phyloP scores from a whole-genome alignment of 2,888 invertebrate species.

The Panzeria rudis region DNA sequence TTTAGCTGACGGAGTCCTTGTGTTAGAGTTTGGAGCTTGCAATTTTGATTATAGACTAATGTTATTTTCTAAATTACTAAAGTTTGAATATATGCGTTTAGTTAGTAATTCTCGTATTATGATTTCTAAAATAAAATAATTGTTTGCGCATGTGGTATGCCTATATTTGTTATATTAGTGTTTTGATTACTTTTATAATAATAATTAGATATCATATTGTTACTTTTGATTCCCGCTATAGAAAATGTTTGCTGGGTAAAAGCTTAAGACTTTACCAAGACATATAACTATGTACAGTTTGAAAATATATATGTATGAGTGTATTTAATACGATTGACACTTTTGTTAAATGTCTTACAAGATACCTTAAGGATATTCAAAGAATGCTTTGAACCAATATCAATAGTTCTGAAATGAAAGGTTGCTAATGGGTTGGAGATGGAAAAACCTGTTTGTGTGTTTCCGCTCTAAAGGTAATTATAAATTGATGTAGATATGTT shows the following conservation, averaged over 20 bases:
- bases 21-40: too few relatives aligned
- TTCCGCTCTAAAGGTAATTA: constrained; percentile 69
- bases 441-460: constrained; percentile 23
- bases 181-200: too few relatives aligned
- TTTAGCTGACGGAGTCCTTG: too few relatives aligned
- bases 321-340: constrained; percentile 68
- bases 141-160: too few relatives aligned
- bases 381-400: constrained; percentile 51
- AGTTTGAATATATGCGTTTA: too few relatives aligned
- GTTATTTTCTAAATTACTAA: too few relatives aligned
- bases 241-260: constrained; percentile 5
- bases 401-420: not conserved
- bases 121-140: too few relatives aligned
- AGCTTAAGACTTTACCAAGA: constrained; percentile 42
- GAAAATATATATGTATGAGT: not conserved
- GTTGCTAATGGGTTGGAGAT: not conserved
- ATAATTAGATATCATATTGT: too few relatives aligned
- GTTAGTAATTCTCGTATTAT: too few relatives aligned
- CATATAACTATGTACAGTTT: constrained; percentile 7
- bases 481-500: constrained; percentile 61
- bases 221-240: not conserved
- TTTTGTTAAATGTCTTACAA: constrained; percentile 70
- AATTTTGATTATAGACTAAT: too few relatives aligned
- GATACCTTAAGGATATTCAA: constrained; percentile 69
- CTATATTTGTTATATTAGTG: too few relatives aligned